phyloP scores from a whole-genome alignment of 2,888 invertebrate genomes.

The Rapana venosa region DNA sequence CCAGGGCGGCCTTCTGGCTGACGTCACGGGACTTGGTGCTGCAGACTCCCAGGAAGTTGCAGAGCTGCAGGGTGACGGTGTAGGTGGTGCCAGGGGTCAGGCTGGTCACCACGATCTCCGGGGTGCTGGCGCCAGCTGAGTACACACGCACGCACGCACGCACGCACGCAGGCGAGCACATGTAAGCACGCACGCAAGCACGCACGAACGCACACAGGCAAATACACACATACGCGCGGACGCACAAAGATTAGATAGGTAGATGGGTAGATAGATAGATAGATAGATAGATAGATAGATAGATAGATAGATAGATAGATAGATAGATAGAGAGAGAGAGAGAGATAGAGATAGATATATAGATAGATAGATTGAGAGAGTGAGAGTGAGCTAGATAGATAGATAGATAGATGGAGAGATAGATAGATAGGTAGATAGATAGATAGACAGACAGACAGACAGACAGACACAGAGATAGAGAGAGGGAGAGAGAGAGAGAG shows the following conservation, averaged over 20 bases:
- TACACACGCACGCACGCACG: not conserved
- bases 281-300: too few relatives aligned
- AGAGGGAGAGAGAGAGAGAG: too few relatives aligned
- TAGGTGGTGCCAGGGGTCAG: constrained; percentile 35
- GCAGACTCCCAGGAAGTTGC: constrained; percentile 45
- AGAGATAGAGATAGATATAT: too few relatives aligned
- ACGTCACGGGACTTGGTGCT: constrained; percentile 19
- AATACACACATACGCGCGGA: not conserved
- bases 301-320: too few relatives aligned
- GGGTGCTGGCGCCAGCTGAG: constrained; percentile 28
- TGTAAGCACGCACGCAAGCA: not conserved
- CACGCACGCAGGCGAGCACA: not conserved
- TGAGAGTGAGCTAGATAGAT: too few relatives aligned
- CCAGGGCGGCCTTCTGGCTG: constrained; percentile 21
- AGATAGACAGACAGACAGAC: too few relatives aligned
- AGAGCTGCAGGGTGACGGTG: constrained; percentile 37
- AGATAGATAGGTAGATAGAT: too few relatives aligned
- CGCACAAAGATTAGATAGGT: not conserved
- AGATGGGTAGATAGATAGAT: too few relatives aligned
- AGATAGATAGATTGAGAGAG: too few relatives aligned
- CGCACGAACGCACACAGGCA: not conserved
- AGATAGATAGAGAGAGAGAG: too few relatives aligned
- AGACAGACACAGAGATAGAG: too few relatives aligned
- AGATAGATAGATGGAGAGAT: too few relatives aligned
- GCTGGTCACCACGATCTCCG: constrained; percentile 28